Conservation (phyloP, 2,113 vertebrate genomes). For the Sinocyclocheilus anophthalmus region DNA sequence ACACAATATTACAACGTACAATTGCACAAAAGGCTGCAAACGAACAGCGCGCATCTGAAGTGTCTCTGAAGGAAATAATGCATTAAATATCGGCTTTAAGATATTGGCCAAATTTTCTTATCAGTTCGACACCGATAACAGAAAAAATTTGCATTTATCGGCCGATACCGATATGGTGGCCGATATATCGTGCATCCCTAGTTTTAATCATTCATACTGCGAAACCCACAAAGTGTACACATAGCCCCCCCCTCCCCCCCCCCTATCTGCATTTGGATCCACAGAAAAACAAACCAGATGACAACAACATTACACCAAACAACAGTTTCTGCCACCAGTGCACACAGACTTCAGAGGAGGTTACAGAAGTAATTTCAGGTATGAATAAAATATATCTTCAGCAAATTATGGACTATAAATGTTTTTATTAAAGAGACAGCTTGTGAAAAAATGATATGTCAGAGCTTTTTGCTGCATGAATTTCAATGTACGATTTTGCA, state of each 20-base stretch:
- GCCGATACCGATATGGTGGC: no score
- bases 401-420: neutral
- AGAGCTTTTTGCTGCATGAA: neutral
- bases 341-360: conserved; percentile 72
- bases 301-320: conserved; percentile 72
- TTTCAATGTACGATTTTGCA: neutral
- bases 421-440: neutral
- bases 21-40: no score
- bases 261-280: conserved; percentile 53
- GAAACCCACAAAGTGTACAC: neutral
- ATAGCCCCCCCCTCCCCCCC: no score
- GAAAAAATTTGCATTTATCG: no score
- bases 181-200: no score
- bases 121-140: no score
- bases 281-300: conserved; percentile 78
- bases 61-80: no score
- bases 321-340: conserved; percentile 64
- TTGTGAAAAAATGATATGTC: neutral
- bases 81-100: no score
- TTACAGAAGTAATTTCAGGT: conserved; percentile 72
- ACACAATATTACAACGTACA: no score
- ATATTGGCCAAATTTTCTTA: no score
- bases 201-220: neutral
- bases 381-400: neutral
- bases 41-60: no score